These are phyloP conservation scores for Apistogramma diplotaenia DNA, from an alignment of 2,113 vertebrate genomes.

Conservation along the genomic window DNA sequence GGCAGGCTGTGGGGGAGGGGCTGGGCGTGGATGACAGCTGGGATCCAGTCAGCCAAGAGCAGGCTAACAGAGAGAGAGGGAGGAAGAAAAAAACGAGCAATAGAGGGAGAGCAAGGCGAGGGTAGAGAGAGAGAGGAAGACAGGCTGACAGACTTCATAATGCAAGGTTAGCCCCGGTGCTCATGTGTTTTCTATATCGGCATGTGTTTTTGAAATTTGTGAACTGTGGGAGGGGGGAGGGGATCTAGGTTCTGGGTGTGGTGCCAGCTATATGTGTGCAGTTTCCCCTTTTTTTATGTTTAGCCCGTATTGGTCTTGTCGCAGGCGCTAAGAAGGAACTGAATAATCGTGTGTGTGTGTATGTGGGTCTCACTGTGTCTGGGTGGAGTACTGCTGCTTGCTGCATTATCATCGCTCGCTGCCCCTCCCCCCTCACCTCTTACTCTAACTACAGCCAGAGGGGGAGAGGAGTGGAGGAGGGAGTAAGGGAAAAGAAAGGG, in stretches of 20 bases:
- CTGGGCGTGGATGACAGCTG: conserved; percentile 80
- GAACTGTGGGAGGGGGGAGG: conserved; percentile 59
- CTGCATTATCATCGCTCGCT: conserved; percentile 78
- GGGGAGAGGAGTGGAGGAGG: conserved; percentile 55
- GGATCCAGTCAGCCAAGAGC: conserved; percentile 78
- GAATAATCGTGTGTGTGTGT: conserved; percentile 57
- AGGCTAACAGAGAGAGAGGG: conserved; percentile 75
- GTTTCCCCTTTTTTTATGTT: conserved; percentile 61
- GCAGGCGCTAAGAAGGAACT: conserved; percentile 66
- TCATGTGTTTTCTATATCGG: conserved; percentile 62
- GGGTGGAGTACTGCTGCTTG: conserved; percentile 78
- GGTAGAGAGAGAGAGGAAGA: conserved; percentile 73
- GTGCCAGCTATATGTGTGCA: conserved; percentile 31
- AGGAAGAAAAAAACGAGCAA: conserved; percentile 61
- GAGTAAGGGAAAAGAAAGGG: conserved; percentile 62
- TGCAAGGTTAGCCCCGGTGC: conserved; percentile 80
- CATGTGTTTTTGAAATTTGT: conserved; percentile 63
- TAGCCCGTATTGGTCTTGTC: conserved; percentile 37
- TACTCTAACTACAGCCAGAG: conserved; percentile 67
- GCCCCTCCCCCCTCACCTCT: conserved; percentile 70
- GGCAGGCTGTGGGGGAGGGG: conserved; percentile 62
- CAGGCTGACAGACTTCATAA: conserved; percentile 79
- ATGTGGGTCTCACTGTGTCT: conserved; percentile 69
- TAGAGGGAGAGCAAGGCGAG: conserved; percentile 68
- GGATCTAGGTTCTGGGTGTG: conserved; percentile 59